These are phyloP conservation scores for Embidobia sp. DNA, from an alignment of 2,888 invertebrate species.

Conservation along the genomic window DNA sequence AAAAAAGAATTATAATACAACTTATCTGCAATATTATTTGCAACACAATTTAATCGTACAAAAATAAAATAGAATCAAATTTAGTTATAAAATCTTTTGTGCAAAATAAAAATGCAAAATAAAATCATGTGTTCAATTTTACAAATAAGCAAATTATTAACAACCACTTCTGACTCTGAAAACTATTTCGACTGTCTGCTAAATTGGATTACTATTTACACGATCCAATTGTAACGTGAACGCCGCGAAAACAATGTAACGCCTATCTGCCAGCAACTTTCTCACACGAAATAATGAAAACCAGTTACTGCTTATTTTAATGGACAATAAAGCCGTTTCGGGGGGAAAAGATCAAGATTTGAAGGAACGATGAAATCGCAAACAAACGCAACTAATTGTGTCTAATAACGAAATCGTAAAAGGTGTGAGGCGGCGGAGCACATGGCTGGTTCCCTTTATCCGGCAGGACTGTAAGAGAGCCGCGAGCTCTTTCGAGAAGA, in stretches of 20 bases:
- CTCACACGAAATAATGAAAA: constrained; percentile 10
- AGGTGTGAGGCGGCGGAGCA: constrained; percentile 42
- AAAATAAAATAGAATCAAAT: no score
- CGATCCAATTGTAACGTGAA: not conserved
- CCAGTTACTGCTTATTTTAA: constrained; percentile 8
- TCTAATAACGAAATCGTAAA: constrained; percentile 53
- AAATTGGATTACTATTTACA: not conserved
- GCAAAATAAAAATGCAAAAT: no score
- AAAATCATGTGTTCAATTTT: no score
- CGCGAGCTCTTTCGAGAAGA: constrained; percentile 69
- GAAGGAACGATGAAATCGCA: constrained; percentile 33
- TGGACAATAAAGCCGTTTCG: constrained; percentile 28
- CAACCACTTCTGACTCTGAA: no score
- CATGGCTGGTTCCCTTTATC: constrained; percentile 49
- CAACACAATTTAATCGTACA: no score
- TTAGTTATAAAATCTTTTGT: no score
- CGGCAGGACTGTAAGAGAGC: constrained; percentile 57
- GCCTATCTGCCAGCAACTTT: not conserved
- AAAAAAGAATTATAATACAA: no score
- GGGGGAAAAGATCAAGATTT: constrained; percentile 36
- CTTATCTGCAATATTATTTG: no score
- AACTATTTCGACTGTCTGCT: not conserved
- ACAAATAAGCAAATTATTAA: no score
- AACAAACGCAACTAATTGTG: constrained; percentile 39
- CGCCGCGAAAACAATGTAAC: not conserved